Conservation (phyloP, 1,140 invertebrate species). For the Nephila pilipes region DNA sequence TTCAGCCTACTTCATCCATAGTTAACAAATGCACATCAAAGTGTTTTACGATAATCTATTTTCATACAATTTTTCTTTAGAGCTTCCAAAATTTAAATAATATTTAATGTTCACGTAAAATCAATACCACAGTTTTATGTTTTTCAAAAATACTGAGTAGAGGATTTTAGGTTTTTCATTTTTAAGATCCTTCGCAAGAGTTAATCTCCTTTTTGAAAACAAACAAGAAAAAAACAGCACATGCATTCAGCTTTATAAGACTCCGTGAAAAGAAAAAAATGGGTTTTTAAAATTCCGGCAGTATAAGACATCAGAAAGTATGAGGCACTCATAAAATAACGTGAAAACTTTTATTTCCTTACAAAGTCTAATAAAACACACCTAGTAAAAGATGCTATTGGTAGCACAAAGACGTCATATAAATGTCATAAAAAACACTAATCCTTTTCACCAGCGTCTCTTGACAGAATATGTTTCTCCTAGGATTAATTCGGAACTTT, state of each 20-base stretch:
- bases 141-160: not conserved
- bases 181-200: not conserved
- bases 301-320: conserved; percentile 17
- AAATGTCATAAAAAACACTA: conserved; percentile 55
- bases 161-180: not conserved
- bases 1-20: too few species aligned
- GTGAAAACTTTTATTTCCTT: conserved; percentile 39
- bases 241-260: not conserved
- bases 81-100: not conserved
- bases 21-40: too few species aligned
- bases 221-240: not conserved
- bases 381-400: conserved; percentile 7
- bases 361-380: conserved; percentile 44
- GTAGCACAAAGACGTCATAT: conserved; percentile 37
- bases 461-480: conserved; percentile 15
- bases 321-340: not conserved
- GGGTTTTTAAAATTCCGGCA: conserved; percentile 37
- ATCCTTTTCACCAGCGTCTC: conserved; percentile 21
- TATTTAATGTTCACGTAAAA: not conserved
- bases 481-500: conserved; percentile 30
- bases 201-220: conserved; percentile 22
- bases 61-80: too few species aligned
- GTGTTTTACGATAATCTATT: too few species aligned
- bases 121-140: not conserved
- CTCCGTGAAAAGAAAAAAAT: not conserved